These are phyloP conservation scores for Hydra vulgaris DNA, from an alignment of 30 jellyfish, hydroid and myxozoan genomes.

Conservation along the genomic window DNA sequence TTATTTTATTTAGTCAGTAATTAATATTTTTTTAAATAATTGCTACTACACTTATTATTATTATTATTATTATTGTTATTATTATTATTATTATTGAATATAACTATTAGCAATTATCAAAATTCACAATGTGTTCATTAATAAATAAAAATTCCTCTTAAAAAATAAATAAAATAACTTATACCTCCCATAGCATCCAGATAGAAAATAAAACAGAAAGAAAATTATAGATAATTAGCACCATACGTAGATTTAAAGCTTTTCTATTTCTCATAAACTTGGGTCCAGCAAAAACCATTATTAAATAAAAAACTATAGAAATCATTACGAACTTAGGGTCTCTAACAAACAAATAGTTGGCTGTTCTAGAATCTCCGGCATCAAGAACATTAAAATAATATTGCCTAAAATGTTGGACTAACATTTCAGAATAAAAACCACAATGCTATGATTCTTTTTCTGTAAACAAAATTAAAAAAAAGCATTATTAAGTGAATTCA, in stretches of 20 bases:
- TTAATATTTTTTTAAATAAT: too few species aligned
- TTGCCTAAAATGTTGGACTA: not conserved
- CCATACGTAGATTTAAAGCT: slow-evolving; percentile 44
- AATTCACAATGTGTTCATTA: too few species aligned
- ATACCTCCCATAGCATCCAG: slow-evolving; percentile 85
- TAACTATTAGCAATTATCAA: too few species aligned
- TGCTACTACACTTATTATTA: too few species aligned
- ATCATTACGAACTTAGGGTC: slow-evolving; percentile 44
- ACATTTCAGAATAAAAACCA: not conserved
- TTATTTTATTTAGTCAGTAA: too few species aligned
- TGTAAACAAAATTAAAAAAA: not conserved
- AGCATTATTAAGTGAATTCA: not conserved
- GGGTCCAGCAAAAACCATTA: slow-evolving; percentile 73
- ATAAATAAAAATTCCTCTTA: too few species aligned
- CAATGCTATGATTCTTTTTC: not conserved
- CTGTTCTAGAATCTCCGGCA: slow-evolving; percentile 67
- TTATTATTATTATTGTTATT: too few species aligned
- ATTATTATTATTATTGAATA: too few species aligned
- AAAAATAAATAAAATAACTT: too few species aligned
- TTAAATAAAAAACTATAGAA: slow-evolving; percentile 40
- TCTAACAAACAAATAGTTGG: slow-evolving; percentile 31
- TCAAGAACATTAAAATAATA: slow-evolving; percentile 24
- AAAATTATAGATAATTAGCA: slow-evolving; percentile 59
- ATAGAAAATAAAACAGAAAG: slow-evolving; percentile 66
- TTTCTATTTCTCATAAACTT: slow-evolving; percentile 69